Conservation (phyloP, 2,888 invertebrate genomes). For the Orthosia cruda region DNA sequence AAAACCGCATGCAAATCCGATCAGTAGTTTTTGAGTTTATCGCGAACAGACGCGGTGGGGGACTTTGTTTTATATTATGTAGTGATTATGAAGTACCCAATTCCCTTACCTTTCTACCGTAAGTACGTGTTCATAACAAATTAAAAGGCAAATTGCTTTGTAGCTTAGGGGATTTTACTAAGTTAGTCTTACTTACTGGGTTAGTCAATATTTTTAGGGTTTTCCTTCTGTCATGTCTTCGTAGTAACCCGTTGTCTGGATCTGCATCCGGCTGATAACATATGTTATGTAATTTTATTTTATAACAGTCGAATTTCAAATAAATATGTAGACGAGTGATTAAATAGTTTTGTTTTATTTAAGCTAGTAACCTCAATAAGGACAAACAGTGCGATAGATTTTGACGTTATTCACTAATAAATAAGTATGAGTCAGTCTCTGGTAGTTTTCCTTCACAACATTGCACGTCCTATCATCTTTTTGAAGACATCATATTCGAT, state of each 20-base stretch:
- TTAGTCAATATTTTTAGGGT: no score
- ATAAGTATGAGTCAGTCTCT: constrained; percentile 40
- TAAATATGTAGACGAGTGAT: neutral
- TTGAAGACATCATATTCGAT: constrained; percentile 14
- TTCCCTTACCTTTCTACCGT: neutral
- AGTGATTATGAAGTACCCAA: neutral
- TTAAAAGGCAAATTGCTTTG: neutral
- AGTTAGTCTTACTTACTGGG: no score
- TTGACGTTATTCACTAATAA: constrained; percentile 22
- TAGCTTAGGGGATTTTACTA: neutral
- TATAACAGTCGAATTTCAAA: neutral
- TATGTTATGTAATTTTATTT: no score
- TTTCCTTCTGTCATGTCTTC: no score
- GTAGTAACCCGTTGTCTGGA: no score
- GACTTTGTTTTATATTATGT: no score
- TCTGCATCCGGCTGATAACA: no score
- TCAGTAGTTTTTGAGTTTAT: no score
- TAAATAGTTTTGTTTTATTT: constrained; percentile 7
- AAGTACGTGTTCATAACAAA: neutral
- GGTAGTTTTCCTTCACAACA: constrained; percentile 40
- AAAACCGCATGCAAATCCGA: no score
- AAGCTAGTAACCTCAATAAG: neutral
- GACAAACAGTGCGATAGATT: constrained; percentile 18
- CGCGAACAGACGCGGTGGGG: no score
- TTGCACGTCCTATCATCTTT: constrained; percentile 30